Evolutionary conservation across 2,888 invertebrate species (phyloP).

Genomic region (Pterobdella sp.): DNA sequence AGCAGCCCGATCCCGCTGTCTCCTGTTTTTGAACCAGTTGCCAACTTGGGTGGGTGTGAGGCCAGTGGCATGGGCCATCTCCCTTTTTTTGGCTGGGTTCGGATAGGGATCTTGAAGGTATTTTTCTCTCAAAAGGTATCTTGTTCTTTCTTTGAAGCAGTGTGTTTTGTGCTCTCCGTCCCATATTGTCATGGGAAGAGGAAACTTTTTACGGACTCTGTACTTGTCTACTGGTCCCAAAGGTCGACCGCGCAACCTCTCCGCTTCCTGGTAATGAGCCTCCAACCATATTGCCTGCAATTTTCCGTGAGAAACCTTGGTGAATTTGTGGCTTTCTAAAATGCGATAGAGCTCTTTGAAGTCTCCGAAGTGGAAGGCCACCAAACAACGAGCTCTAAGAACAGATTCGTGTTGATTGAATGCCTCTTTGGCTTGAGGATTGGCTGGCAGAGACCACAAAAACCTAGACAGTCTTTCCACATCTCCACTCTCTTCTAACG

Average conservation of each 20-base stretch:
- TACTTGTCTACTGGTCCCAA: conserved; percentile 88
- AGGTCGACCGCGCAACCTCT: conserved; percentile 78
- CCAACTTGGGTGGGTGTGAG: conserved; percentile 86
- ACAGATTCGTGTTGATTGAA: conserved; percentile 77
- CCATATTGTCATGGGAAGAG: conserved; percentile 83
- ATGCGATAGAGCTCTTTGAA: conserved; percentile 77
- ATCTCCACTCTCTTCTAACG: conserved; percentile 55
- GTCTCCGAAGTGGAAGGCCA: conserved; percentile 81
- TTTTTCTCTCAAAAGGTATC: conserved; percentile 90
- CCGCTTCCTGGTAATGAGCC: conserved; percentile 86
- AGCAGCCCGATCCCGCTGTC: conserved; percentile 78
- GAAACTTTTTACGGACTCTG: conserved; percentile 84
- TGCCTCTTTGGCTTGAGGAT: conserved; percentile 68
- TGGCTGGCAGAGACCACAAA: conserved; percentile 82
- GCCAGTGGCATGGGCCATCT: conserved; percentile 80
- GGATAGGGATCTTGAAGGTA: conserved; percentile 83
- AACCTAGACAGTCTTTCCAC: conserved; percentile 65
- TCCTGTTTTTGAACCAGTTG: conserved; percentile 83
- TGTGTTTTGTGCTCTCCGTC: conserved; percentile 92
- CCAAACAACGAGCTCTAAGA: conserved; percentile 73
- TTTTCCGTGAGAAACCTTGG: conserved; percentile 79
- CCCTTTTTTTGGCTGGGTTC: conserved; percentile 83
- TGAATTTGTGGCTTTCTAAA: conserved; percentile 79
- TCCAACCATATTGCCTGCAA: conserved; percentile 85
- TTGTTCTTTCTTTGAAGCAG: conserved; percentile 86